These are phyloP conservation scores for Rhinoderma darwinii DNA, from an alignment of 2,113 vertebrate species.

Conservation along the genomic window DNA sequence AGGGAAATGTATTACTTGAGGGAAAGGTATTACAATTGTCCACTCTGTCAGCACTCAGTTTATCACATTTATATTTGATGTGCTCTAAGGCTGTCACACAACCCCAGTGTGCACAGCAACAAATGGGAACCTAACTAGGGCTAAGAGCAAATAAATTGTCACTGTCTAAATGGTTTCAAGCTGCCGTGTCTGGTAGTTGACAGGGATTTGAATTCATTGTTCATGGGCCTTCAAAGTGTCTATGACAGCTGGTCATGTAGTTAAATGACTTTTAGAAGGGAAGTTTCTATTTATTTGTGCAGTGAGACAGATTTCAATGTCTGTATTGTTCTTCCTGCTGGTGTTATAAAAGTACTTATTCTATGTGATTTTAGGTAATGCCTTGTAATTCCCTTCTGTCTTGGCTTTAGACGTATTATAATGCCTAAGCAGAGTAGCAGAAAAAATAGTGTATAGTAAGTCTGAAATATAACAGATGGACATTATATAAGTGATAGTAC, in stretches of 20 bases:
- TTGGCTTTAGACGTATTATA: not conserved
- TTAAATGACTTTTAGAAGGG: constrained; percentile 30
- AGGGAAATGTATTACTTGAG: constrained; percentile 10
- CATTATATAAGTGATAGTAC: not conserved
- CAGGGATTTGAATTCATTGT: constrained; percentile 43
- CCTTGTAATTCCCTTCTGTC: not conserved
- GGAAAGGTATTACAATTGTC: not conserved
- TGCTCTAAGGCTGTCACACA: constrained; percentile 24
- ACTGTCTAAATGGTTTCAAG: constrained; percentile 40
- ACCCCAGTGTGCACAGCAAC: constrained; percentile 5
- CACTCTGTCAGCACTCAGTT: constrained; percentile 12
- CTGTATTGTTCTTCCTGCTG: constrained; percentile 2
- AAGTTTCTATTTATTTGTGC: constrained; percentile 32
- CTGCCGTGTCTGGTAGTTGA: constrained; percentile 29
- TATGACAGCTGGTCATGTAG: constrained; percentile 48
- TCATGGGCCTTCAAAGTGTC: constrained; percentile 13
- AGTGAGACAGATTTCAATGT: not conserved
- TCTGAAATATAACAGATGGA: too few relatives aligned
- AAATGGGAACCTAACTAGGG: constrained; percentile 35
- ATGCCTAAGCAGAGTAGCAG: not conserved
- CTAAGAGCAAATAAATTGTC: constrained; percentile 47
- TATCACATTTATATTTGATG: constrained; percentile 33
- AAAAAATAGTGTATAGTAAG: too few relatives aligned
- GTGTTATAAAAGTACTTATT: not conserved
- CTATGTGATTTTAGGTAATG: not conserved